Conservation (phyloP, 2,888 invertebrate genomes). For the Idaea biselata region DNA sequence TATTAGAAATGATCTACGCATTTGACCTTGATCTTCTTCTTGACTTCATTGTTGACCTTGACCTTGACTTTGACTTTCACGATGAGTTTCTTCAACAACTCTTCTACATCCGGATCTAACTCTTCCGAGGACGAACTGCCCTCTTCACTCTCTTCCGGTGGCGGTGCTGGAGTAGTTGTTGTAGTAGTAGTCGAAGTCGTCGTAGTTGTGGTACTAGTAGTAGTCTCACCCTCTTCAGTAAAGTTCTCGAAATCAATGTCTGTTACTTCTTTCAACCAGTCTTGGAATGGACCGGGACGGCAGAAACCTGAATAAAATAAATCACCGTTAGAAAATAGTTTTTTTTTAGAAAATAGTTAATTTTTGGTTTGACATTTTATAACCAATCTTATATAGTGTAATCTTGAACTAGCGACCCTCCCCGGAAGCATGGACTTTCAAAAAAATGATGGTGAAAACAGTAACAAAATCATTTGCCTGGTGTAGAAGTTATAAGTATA, state of each 20-base stretch:
- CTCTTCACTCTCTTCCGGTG: constrained; percentile 38
- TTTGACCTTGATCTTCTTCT: constrained; percentile 34
- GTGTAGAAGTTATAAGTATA: no score
- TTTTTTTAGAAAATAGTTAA: no score
- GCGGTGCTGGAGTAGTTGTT: constrained; percentile 20
- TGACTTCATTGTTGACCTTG: constrained; percentile 49
- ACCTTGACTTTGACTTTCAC: constrained; percentile 68
- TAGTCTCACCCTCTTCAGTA: constrained; percentile 37
- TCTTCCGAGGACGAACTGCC: constrained; percentile 37
- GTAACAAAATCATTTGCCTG: no score
- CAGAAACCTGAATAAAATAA: constrained; percentile 51
- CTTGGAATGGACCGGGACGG: constrained; percentile 62
- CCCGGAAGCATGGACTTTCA: no score
- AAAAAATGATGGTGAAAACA: no score
- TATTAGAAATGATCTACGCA: constrained; percentile 7
- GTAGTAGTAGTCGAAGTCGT: constrained; percentile 15
- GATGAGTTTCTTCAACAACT: constrained; percentile 60
- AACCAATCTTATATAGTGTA: no score
- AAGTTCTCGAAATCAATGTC: constrained; percentile 63
- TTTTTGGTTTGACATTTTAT: no score
- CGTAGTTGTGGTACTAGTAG: constrained; percentile 13
- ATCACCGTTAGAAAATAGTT: neutral
- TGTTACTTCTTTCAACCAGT: constrained; percentile 55
- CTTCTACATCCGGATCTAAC: constrained; percentile 48
- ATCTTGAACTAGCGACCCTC: no score